Evolutionary conservation across 2,888 invertebrate genomes (phyloP).

Genomic region (Perithous albicinctus): DNA sequence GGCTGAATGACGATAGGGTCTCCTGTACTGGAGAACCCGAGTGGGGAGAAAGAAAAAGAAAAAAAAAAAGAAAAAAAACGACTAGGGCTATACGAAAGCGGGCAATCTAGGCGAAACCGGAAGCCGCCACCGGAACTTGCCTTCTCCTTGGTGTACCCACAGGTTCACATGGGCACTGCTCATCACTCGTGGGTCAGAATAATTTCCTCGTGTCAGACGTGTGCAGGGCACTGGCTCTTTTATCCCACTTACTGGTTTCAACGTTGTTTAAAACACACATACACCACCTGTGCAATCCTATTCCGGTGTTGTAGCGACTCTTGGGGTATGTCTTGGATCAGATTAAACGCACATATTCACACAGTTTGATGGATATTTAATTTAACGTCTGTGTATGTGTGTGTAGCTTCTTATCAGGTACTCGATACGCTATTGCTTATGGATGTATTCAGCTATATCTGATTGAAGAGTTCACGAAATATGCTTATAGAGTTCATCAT

Average conservation of each 20-base stretch:
- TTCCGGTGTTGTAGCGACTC: slow-evolving; percentile 37
- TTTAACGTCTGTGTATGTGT: slow-evolving; percentile 30
- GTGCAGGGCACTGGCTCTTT: slow-evolving; percentile 69
- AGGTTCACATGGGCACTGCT: slow-evolving; percentile 79
- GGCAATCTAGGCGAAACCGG: slow-evolving; percentile 78
- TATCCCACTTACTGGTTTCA: neutral
- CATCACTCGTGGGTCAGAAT: slow-evolving; percentile 77
- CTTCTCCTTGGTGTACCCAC: slow-evolving; percentile 73
- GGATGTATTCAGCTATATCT: slow-evolving; percentile 10
- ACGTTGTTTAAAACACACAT: neutral
- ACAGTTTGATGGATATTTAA: slow-evolving; percentile 43
- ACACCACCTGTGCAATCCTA: neutral
- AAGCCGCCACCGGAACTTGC: slow-evolving; percentile 81
- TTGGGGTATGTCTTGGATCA: slow-evolving; percentile 37
- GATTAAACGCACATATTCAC: slow-evolving; percentile 57
- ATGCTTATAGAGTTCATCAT: neutral
- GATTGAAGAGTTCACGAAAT: slow-evolving; percentile 36
- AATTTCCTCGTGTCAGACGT: slow-evolving; percentile 80
- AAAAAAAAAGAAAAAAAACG: slow-evolving; percentile 57
- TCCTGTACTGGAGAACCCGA: slow-evolving; percentile 46
- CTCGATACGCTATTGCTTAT: slow-evolving; percentile 16
- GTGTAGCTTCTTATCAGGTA: slow-evolving; percentile 8
- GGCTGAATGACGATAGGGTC: slow-evolving; percentile 72
- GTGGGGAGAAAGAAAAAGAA: slow-evolving; percentile 49
- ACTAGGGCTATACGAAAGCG: slow-evolving; percentile 50